Evolutionary conservation across 2,888 invertebrate species (phyloP).

Genomic region (Callinectes sapidus): DNA sequence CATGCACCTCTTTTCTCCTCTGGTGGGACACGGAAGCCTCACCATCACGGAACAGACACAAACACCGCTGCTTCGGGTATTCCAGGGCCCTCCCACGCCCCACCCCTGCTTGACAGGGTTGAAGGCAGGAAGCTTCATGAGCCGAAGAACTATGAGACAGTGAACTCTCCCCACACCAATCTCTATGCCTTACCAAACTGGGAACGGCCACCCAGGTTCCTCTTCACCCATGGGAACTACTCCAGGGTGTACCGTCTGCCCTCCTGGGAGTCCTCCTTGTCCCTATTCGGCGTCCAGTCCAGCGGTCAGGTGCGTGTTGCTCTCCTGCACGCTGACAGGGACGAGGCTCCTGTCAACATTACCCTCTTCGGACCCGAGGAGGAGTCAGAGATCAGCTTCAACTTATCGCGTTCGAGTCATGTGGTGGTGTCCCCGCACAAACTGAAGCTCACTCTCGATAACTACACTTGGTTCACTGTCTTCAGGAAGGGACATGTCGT

Average conservation of each 20-base stretch:
- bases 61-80: not conserved
- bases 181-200: not conserved
- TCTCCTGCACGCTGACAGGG: not conserved
- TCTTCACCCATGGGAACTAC: not conserved
- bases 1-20: not conserved
- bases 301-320: not conserved
- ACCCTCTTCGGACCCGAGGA: not conserved
- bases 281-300: not conserved
- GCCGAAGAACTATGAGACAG: not conserved
- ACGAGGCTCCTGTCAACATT: constrained; percentile 5
- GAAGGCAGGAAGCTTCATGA: not conserved
- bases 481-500: not conserved
- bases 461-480: constrained; percentile 15
- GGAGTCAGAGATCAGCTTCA: not conserved
- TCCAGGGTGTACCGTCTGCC: constrained; percentile 30
- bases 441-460: not conserved
- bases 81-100: not conserved
- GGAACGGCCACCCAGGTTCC: not conserved
- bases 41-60: not conserved
- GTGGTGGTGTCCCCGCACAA: constrained; percentile 1
- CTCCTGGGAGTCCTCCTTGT: constrained; percentile 25
- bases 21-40: no score
- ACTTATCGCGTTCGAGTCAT: not conserved
- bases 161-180: not conserved
- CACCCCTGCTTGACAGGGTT: not conserved